Evolutionary conservation across 2,888 invertebrate genomes (phyloP).

Genomic region (Chesias legatella): DNA sequence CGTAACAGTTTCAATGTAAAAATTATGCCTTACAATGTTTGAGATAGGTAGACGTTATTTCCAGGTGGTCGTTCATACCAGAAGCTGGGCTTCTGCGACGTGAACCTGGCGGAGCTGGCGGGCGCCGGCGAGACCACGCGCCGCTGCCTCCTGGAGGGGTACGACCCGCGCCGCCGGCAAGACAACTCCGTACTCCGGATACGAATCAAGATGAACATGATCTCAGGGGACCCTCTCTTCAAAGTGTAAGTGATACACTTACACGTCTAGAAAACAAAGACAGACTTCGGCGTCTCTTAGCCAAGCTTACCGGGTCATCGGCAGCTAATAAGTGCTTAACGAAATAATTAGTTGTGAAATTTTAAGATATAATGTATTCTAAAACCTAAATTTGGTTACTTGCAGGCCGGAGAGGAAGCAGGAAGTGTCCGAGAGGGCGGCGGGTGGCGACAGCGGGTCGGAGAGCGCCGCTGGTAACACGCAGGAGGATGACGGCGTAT

Average conservation of each 20-base stretch:
- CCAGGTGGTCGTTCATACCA: constrained; percentile 90
- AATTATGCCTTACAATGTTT: too few relatives aligned
- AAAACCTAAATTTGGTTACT: constrained; percentile 2
- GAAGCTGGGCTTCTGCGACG: constrained; percentile 98
- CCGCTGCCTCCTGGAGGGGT: constrained; percentile 96
- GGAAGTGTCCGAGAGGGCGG: constrained; percentile 56
- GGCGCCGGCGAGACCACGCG: constrained; percentile 93
- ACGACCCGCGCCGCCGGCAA: constrained; percentile 94
- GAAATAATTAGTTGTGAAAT: too few relatives aligned
- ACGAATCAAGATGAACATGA: constrained; percentile 95
- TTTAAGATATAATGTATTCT: too few relatives aligned
- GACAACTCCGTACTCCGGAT: constrained; percentile 98
- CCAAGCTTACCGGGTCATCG: too few relatives aligned
- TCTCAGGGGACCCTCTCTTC: constrained; percentile 97
- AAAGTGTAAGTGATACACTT: constrained; percentile 90
- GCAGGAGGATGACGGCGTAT: constrained; percentile 82
- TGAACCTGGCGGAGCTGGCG: constrained; percentile 98
- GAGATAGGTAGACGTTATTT: neutral
- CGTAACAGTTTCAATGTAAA: too few relatives aligned
- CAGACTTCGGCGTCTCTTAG: too few relatives aligned
- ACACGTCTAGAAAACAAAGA: neutral
- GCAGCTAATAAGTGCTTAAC: too few relatives aligned
- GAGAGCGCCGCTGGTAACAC: constrained; percentile 58
- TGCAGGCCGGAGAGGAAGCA: constrained; percentile 69
- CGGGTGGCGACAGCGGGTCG: constrained; percentile 66